Evolutionary conservation across 1,140 invertebrate genomes (phyloP), one percentile per base, ranked within the genome.

Genomic region (Sycophaga agraensis): DNA sequence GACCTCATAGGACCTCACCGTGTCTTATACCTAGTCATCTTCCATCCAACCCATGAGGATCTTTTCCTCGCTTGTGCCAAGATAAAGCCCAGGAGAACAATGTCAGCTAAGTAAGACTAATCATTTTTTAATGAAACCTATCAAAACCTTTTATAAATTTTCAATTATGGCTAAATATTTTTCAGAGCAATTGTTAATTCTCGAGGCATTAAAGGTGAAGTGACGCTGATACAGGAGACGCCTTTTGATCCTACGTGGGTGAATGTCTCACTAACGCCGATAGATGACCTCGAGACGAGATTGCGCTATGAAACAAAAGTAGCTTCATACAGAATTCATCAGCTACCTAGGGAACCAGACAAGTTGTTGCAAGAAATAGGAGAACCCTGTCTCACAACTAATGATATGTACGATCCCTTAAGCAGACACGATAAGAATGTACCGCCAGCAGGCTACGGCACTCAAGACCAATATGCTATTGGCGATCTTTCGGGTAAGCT

Each of bases 401-500:
- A 89, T 28, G 77, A 78, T 7, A 72, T 91, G 22, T 91, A 86
- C 66, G 90, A 92, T 80, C 91, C 91, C 0, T 80, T 79, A 3
- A 82, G 84, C n/a, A 70, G 86, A 24, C 77, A 86, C 50, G 62
- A 82, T 14, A 80, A 82, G 4, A 74, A 73, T 21, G 68, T 82
- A 34, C 89, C 89, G 6, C 89, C 89, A 7, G 76, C 88, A 85
- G 88, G 87, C 21, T 79, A 84, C 64, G 89, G 91, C 24, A 94
- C 93, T 4, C 91, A 93, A 74, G 92, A 97, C 76, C 88, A 92
- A 70, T 97, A 95, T 70, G 86, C 91, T 4, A 77, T 95, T 12
- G 93, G 94, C 0, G 94, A 97, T 78, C 77, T 98, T 4, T 91
- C 92, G 51, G 93, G 93, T 6, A 98, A 98, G 80, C 86, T 90